Base-by-base conservation (phyloP, 2,888 invertebrate species). In the Drosophila yooni region DNA sequence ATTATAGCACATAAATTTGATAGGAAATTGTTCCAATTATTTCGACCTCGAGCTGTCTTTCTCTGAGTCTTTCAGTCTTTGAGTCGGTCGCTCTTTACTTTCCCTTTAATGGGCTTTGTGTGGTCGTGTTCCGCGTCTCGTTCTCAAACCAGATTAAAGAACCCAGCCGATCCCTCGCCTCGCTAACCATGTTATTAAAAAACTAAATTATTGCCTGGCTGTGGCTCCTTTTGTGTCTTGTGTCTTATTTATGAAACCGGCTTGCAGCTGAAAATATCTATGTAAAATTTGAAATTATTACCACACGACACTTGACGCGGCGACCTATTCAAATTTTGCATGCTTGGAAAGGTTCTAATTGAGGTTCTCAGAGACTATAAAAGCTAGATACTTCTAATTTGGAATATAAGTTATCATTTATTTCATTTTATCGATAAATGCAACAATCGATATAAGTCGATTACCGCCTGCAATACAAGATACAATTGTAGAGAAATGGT, bases 21-120 rank as follows among this genome's bases (percentile, higher is more conserved):
- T 89, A 83, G 86, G 78, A 88, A 88, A 88, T 88, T 88, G 88
- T 86, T 88, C 88, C 90, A 88, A 88, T 88, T 88, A 88, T 88
- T 86, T 89, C 76, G 76, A 73, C 72, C 61, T 68, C 68, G 68
- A 61, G 71, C 61, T 59, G 52, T 52, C 52, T 52, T 34, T 46
- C 21, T 36, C 38, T 18, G 11, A 43, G 40, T n/a, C 40, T 40
- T 40, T n/a, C n/a, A 7, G 43, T 43, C 46, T 52, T 33, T 27
- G 54, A 38, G 52, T 72, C 60, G 70, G 53, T 71, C 71, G 56
- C 61, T 46, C 54, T 54, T 36, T 54, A 54, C 58, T 57, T 78
- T 82, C 77, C 79, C 83, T 88, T 88, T 46, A 46, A 90, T 86
- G 87, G 80, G 75, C 76, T 90, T 90, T 88, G 87, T 88, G 87